Evolutionary conservation across 92 coral and sea anemone species (phyloP).

Genomic region (Siderastrea siderea): DNA sequence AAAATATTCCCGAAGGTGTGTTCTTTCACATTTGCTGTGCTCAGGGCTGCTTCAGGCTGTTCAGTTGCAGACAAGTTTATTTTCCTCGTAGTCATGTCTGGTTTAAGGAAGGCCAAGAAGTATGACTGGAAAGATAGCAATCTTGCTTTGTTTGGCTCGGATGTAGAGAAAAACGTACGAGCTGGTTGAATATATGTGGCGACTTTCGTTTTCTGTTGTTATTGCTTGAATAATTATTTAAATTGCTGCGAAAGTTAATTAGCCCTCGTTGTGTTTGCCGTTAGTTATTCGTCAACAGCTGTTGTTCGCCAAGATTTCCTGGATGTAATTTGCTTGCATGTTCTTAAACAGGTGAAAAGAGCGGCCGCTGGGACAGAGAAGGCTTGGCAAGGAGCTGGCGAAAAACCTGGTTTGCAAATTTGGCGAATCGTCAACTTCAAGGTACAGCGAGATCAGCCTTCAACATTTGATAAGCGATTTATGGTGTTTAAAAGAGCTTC

Average conservation of each 20-base stretch:
- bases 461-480: too few species aligned
- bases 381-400: constrained; percentile 91
- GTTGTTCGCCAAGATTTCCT: neutral
- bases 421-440: constrained; percentile 96
- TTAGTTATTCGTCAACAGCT: neutral
- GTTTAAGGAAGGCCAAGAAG: constrained; percentile 85
- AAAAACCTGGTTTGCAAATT: constrained; percentile 78
- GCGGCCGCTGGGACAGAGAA: constrained; percentile 82
- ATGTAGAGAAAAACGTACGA: constrained; percentile 87
- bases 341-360: constrained; percentile 68
- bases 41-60: neutral
- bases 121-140: constrained; percentile 93
- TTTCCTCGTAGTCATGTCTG: constrained; percentile 67
- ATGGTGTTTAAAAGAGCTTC: neutral
- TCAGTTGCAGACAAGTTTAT: neutral
- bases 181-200: neutral
- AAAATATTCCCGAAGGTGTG: constrained; percentile 20
- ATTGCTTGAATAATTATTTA: too few species aligned
- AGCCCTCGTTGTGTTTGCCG: neutral
- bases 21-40: neutral
- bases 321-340: neutral
- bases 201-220: neutral
- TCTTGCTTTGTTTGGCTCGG: constrained; percentile 90
- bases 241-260: too few species aligned
- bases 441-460: constrained; percentile 37